Evolutionary conservation across 64 coral and sea anemone genomes (phyloP).

Genomic region (Cladopsammia gracilis): DNA sequence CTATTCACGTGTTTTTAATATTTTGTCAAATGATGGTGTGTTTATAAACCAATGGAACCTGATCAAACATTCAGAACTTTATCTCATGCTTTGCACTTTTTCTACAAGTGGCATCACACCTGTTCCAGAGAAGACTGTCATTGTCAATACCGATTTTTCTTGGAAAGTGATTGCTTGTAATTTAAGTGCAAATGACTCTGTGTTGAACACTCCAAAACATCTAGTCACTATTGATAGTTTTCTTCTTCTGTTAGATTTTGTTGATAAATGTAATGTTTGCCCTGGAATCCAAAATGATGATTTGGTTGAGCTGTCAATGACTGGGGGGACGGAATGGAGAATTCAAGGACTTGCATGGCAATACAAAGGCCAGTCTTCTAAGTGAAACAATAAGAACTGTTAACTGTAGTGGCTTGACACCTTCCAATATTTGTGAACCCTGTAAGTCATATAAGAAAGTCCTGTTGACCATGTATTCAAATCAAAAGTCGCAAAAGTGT

Average conservation of each 20-base stretch:
- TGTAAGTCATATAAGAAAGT: slow-evolving; percentile 15
- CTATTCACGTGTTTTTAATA: neutral
- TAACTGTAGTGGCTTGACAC: neutral
- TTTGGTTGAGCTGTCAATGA: neutral
- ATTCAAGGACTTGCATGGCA: neutral
- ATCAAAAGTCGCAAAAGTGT: neutral
- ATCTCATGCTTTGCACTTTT: neutral
- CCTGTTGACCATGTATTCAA: slow-evolving; percentile 16
- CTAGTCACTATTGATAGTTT: neutral
- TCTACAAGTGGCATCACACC: no score
- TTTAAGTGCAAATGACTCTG: neutral
- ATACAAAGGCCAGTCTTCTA: neutral
- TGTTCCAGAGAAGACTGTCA: slow-evolving; percentile 27
- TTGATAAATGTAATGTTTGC: neutral
- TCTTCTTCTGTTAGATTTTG: neutral
- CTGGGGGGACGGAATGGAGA: slow-evolving; percentile 3
- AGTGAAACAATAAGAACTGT: neutral
- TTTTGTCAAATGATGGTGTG: neutral
- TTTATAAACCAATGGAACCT: neutral
- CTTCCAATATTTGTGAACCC: slow-evolving; percentile 2
- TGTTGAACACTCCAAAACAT: neutral
- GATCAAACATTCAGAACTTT: slow-evolving; percentile 16
- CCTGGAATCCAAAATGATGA: neutral
- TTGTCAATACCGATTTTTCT: neutral
- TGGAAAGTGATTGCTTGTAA: neutral